Evolutionary conservation across 2,113 vertebrate genomes (phyloP), one percentile per base, ranked within the genome.

Genomic region (Hiodon alosoides): DNA sequence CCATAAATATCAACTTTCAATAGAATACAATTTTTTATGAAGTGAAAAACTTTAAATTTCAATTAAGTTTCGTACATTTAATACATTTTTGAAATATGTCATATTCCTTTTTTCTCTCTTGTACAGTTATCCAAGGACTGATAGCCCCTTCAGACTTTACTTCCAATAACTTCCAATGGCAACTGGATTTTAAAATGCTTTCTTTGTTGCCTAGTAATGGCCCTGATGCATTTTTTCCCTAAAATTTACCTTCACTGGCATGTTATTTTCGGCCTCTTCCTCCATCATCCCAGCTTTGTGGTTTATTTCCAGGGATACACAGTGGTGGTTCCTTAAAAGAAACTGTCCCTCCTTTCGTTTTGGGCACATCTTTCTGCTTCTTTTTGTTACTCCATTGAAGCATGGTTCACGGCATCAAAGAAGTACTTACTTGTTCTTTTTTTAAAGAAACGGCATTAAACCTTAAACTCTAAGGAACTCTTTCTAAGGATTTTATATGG

Each of bases 281-380:
- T 64, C 50, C 52, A 31, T 46, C 66, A 62, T 64, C 52, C 66
- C 53, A 68, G n/a, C 59, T 72, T 71, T 62, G 60, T 51, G 10
- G 16, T 52, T 69, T 71, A 71, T 76, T 72, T 16, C 9, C 46
- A 54, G 31, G 59, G 72, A 70, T 16, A 48, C n/a, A 16, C 69
- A 60, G 76, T 64, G 46, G 62, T 67, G 64, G 71, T 70, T 79
- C 51, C 55, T 72, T 67, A 53, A 70, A 77, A 78, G 74, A 77
- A 79, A 82, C 72, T 60, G 1, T 31, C 5, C 57, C 14, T 31
- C 2, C 53, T 47, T 57, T 55, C 66, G 61, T 66, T 64, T 52
- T n/a, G n/a, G n/a, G 2, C 55, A 78, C 80, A 81, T 81, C 78
- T 80, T 81, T 73, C 65, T 73, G 67, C 64, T 51, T 13, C 53